Percentiles rank a stretch among this genome's conserved stretches.
phyloP scores from a whole-genome alignment of 1,140 invertebrate species.

The Cyphomyrmex costatus region DNA sequence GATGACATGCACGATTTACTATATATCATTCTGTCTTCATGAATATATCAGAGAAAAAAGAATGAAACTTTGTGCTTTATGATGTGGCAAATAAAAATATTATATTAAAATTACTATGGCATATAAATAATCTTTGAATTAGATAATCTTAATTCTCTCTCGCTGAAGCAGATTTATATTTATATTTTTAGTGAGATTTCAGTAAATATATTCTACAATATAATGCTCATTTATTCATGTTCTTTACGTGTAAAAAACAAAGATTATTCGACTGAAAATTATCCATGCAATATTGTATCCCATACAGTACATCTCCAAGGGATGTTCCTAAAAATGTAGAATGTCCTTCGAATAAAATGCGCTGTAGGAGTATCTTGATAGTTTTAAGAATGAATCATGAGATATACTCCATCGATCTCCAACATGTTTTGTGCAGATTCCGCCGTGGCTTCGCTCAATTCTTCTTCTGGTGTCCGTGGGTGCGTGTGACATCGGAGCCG shows the following conservation, averaged over 20 bases:
- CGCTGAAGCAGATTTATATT: neutral
- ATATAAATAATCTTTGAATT: neutral
- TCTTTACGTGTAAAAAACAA: neutral
- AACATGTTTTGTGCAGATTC: conserved; percentile 88
- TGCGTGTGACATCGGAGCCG: conserved; percentile 89
- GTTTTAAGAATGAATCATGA: conserved; percentile 8
- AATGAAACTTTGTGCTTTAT: neutral
- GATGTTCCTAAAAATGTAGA: too few species aligned
- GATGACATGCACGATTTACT: neutral
- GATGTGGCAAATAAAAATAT: neutral
- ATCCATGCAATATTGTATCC: neutral
- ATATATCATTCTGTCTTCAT: neutral
- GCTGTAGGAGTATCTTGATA: neutral
- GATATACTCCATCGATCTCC: neutral
- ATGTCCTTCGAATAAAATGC: too few species aligned
- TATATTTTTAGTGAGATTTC: too few species aligned
- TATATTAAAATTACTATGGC: neutral
- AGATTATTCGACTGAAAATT: neutral
- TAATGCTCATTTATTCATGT: neutral
- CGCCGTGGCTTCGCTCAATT: conserved; percentile 95
- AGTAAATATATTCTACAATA: neutral
- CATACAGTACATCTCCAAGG: too few species aligned
- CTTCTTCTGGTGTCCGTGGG: conserved; percentile 93
- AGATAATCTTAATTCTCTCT: conserved; percentile 24
- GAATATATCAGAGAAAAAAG: neutral